Evolutionary conservation across 2,888 invertebrate genomes (phyloP).

Genomic region (Chymomyza amoena): DNA sequence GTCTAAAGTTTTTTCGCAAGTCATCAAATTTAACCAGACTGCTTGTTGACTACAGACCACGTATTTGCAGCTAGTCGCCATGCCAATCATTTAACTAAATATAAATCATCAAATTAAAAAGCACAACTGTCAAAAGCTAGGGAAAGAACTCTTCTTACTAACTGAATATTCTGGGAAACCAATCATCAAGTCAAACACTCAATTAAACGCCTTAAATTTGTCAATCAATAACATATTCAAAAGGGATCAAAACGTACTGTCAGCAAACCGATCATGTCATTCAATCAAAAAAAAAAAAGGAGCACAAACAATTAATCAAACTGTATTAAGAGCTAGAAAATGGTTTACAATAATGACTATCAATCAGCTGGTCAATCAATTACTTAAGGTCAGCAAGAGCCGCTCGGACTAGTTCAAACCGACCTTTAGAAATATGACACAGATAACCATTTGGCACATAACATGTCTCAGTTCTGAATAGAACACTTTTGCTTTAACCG

Average conservation of each 20-base stretch:
- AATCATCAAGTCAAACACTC: not conserved
- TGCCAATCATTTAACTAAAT: too few species aligned
- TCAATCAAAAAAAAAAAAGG: not conserved
- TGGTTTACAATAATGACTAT: not conserved
- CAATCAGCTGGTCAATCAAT: conserved; percentile 28
- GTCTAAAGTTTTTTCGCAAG: too few species aligned
- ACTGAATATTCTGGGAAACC: not conserved
- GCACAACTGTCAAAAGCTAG: too few species aligned
- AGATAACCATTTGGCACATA: conserved; percentile 26
- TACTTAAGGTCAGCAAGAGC: not conserved
- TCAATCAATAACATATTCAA: not conserved
- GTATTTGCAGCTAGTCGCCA: too few species aligned
- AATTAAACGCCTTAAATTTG: not conserved
- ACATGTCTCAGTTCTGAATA: not conserved
- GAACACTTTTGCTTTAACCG: not conserved
- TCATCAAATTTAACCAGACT: too few species aligned
- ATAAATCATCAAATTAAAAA: too few species aligned
- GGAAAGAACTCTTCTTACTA: too few species aligned
- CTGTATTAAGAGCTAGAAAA: not conserved
- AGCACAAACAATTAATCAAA: not conserved
- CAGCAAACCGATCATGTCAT: not conserved
- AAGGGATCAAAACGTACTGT: not conserved
- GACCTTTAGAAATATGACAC: conserved; percentile 60
- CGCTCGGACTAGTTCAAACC: conserved; percentile 21
- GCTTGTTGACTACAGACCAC: too few species aligned